Conservation (phyloP, 2,888 invertebrate species). For the Rhyacophila evoluta region DNA sequence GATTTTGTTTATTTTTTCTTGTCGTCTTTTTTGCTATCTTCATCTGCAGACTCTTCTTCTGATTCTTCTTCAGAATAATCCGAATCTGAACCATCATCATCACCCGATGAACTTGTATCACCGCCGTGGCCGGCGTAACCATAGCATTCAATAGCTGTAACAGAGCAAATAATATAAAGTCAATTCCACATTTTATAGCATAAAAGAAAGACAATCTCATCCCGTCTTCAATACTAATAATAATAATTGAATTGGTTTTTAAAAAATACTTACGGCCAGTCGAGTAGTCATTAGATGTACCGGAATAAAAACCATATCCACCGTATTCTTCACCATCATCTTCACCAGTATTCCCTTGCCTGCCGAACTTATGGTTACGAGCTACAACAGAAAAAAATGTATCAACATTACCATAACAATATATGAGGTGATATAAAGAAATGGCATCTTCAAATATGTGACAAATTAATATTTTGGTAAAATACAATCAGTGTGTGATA, state of each 20-base stretch:
- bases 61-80: slow-evolving; percentile 63
- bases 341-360: slow-evolving; percentile 77
- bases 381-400: too few relatives aligned
- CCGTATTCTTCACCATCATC: slow-evolving; percentile 69
- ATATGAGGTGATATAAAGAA: too few relatives aligned
- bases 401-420: too few relatives aligned
- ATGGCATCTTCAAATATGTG: too few relatives aligned
- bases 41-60: slow-evolving; percentile 54
- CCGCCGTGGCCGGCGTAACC: slow-evolving; percentile 58
- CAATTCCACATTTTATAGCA: not conserved
- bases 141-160: slow-evolving; percentile 52
- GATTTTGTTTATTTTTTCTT: slow-evolving; percentile 30
- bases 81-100: slow-evolving; percentile 65
- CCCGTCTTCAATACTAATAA: too few relatives aligned
- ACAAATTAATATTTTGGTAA: too few relatives aligned
- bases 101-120: slow-evolving; percentile 57
- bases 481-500: too few relatives aligned
- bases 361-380: slow-evolving; percentile 89
- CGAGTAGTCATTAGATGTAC: slow-evolving; percentile 58
- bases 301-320: slow-evolving; percentile 66
- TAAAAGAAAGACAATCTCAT: too few relatives aligned
- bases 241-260: too few relatives aligned
- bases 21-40: slow-evolving; percentile 40
- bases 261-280: slow-evolving; percentile 51
- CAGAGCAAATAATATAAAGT: too few relatives aligned